Evolutionary conservation across 2,888 invertebrate genomes (phyloP).

Genomic region (Coleophora deauratella): DNA sequence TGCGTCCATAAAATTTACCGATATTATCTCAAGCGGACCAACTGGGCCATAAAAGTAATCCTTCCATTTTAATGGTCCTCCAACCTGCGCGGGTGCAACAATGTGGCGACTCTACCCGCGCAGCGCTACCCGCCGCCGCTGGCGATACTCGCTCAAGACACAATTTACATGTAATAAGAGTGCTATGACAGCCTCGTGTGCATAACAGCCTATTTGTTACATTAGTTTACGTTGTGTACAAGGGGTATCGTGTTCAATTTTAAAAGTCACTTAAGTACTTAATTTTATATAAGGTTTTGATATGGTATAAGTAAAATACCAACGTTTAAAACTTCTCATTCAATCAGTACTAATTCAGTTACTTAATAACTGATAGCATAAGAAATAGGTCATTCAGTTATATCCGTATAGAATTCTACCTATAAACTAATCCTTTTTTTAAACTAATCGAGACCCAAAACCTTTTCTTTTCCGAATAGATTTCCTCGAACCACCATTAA

Average conservation of each 20-base stretch:
- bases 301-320: no score
- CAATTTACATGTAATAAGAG: conserved; percentile 28
- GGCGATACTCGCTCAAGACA: conserved; percentile 24
- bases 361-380: no score
- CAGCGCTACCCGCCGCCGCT: conserved; percentile 22
- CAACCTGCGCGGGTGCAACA: conserved; percentile 64
- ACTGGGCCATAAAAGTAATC: conserved; percentile 67
- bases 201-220: no score
- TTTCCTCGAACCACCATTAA: conserved; percentile 61
- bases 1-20: conserved; percentile 67
- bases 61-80: conserved; percentile 66
- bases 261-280: no score
- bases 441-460: conserved; percentile 47
- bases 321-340: no score
- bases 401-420: no score
- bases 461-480: conserved; percentile 41
- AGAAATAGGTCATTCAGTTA: no score
- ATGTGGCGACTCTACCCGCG: conserved; percentile 51
- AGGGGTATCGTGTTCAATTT: no score
- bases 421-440: conserved; percentile 30
- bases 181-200: not conserved
- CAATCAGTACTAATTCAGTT: no score
- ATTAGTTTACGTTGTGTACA: not conserved
- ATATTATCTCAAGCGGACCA: conserved; percentile 69
- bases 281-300: no score